A percentile compares a stretch with the other conserved stretches of the same genome.
Conservation (phyloP, 2,888 invertebrate species). For the Sinohyriopsis cumingii region DNA sequence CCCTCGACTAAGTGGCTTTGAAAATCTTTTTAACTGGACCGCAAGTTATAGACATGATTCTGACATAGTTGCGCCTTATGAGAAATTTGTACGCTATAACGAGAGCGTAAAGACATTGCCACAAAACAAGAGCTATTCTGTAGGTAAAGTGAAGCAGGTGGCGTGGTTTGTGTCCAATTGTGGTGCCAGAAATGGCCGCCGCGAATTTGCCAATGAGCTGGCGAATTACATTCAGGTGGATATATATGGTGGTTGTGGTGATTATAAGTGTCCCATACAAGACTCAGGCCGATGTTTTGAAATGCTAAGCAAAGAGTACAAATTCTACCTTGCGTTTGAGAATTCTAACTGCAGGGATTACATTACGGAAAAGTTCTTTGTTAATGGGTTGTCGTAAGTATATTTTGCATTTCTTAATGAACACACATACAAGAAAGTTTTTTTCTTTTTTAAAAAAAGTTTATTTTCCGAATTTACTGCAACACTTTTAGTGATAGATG, state of each 20-base stretch:
- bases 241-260: constrained; percentile 70
- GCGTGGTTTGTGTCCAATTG: constrained; percentile 99
- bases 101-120: constrained; percentile 77
- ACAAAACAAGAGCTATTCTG: constrained; percentile 71
- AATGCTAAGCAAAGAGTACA: constrained; percentile 91
- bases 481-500: too few species aligned
- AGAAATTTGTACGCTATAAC: constrained; percentile 92
- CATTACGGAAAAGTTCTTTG: constrained; percentile 96
- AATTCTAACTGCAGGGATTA: constrained; percentile 97
- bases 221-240: constrained; percentile 84
- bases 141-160: constrained; percentile 92
- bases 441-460: too few species aligned
- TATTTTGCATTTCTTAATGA: too few species aligned
- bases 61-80: constrained; percentile 96
- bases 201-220: constrained; percentile 89
- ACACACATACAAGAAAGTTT: too few species aligned
- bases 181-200: constrained; percentile 90
- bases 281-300: constrained; percentile 86
- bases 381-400: constrained; percentile 89
- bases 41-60: constrained; percentile 96
- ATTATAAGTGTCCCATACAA: constrained; percentile 76
- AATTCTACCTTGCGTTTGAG: constrained; percentile 97
- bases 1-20: constrained; percentile 82
- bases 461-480: too few species aligned
- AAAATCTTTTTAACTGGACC: constrained; percentile 94